Evolutionary conservation across 2,888 invertebrate species (phyloP), one percentile per base, ranked within the genome.

Genomic region (Tholera decimalis): DNA sequence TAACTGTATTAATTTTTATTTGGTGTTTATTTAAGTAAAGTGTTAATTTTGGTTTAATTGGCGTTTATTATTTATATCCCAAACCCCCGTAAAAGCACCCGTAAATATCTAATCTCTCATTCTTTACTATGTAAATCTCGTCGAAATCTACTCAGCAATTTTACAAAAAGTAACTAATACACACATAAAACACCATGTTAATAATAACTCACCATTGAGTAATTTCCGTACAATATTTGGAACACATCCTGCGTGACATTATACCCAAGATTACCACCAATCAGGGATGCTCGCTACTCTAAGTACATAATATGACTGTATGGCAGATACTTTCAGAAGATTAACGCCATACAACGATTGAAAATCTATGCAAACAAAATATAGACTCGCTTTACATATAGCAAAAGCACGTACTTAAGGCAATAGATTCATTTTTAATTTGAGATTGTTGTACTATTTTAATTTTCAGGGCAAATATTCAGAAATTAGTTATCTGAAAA

Each of bases 201-300:
- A 11, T 3, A 22, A 35, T 50, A 33, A 43, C 28, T 2, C 13
- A 28, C 13, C 8, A 28, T 39, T 8, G 0, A 22, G 4, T 26
- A 39, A 67, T 18, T 67, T 65, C 39, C 39, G 24, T 35, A 26
- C 33, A 47, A 57, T 28, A 33, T 62, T 22, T 44, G 28, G 24
- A 3, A 62, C 39, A 28, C n/a, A 35, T 54, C 35, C 26, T 28
- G n/a, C 9, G 24, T 39, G 15, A 37, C 20, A 55, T 66, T 30
- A 66, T 53, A 67, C 26, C 28, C n/a, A 37, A 56, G 59, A 60
- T 75, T 75, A 70, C 56, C 53, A 70, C 56, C 60, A 75, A 73
- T 73, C 65, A 70, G 37, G 28, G 28, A 73, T 41, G 59, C 35
- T 66, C 33, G 26, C 44, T 41, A 39, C 30, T 43, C 24, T 39